Conservation (phyloP, 2,888 invertebrate species). For the Eulithis testata region DNA sequence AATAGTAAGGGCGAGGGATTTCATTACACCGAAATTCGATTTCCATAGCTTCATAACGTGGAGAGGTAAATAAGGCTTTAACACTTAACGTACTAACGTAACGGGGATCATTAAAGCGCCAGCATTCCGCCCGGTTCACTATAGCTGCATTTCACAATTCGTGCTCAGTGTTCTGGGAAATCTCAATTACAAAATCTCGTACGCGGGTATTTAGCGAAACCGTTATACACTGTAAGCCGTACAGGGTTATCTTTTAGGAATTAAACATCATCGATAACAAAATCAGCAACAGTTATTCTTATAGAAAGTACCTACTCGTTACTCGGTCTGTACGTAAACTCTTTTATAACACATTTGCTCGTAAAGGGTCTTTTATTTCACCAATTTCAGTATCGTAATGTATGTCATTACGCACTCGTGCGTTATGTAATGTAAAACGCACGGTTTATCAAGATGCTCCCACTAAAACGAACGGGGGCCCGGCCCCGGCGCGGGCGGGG, state of each 20-base stretch:
- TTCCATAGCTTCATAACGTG: conserved; percentile 49
- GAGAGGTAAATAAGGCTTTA: conserved; percentile 57
- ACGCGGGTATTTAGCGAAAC: conserved; percentile 16
- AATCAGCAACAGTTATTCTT: too few species aligned
- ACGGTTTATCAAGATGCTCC: too few species aligned
- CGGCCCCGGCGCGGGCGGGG: too few species aligned
- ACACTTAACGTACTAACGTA: conserved; percentile 42
- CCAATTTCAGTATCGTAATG: too few species aligned
- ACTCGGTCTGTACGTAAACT: too few species aligned
- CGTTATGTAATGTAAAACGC: too few species aligned
- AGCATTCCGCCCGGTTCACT: conserved; percentile 50
- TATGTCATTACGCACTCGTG: too few species aligned
- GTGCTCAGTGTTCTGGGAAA: conserved; percentile 26
- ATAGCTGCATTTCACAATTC: conserved; percentile 42
- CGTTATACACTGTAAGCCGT: not conserved
- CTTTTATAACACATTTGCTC: too few species aligned
- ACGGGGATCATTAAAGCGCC: conserved; percentile 48
- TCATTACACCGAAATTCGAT: conserved; percentile 48
- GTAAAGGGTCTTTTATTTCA: too few species aligned
- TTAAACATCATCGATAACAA: not conserved
- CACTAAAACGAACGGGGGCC: too few species aligned
- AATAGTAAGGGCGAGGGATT: conserved; percentile 35
- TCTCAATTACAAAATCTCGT: conserved; percentile 27
- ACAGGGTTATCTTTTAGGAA: not conserved
- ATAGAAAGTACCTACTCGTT: too few species aligned